Evolutionary conservation across 2,113 vertebrate species (phyloP), one percentile per base, ranked within the genome.

Genomic region (Syrmaticus mikado): DNA sequence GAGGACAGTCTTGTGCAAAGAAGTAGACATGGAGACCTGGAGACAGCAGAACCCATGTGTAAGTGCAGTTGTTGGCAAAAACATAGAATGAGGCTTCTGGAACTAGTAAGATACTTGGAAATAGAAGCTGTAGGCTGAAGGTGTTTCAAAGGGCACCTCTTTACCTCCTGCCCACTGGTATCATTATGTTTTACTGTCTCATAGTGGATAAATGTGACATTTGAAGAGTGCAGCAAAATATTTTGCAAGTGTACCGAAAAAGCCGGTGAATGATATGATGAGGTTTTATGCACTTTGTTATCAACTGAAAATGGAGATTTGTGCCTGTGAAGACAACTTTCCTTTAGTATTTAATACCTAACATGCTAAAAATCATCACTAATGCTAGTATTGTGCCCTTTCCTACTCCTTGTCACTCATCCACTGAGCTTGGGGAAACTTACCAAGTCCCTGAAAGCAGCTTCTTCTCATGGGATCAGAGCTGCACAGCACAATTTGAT

Each of bases 361-460:
- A 90, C 16, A 71, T 20, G 41, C 41, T 64, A 73, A 92, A 93
- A 61, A 55, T 76, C 46, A 34, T 68, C 68, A 64, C 73, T 78
- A 52, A 27, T 40, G 12, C 55, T 77, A 36, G 10, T 95, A 67
- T n/a, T 57, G 34, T 70, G 90, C 45, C 66, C 70, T 91, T 67
- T 66, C 58, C 80, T 85, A 25, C 57, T 90, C 46, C 82, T 95
- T 96, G 94, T 84, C 83, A 71, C 61, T 95, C 65, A 85, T 13
- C 66, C 1, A 0, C 79, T 46, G 55, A 86, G 41, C 53, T 71
- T 84, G 73, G 62, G 89, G 82, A 93, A 93, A 46, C 12, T 68
- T 91, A 79, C 85, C 93, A 92, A 48, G 22, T 22, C 48, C 71
- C 85, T 95, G 89, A 76, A 66, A 90, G 67, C 75, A 90, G 64